phyloP scores from a whole-genome alignment of 2,888 invertebrate species.

The Chaetogeoica ovagalla region DNA sequence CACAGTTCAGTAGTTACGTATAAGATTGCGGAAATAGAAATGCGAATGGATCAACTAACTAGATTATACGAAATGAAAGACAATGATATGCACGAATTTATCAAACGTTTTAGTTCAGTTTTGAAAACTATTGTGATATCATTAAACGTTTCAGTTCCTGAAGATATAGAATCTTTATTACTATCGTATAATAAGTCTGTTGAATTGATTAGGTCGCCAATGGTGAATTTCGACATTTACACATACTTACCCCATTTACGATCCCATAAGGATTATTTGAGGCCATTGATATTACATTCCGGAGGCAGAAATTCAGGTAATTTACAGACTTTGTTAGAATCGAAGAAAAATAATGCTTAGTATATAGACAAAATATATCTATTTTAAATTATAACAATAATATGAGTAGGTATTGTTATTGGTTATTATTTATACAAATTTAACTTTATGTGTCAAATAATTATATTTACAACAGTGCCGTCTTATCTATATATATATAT shows the following conservation, averaged over 20 bases:
- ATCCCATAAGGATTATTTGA: constrained; percentile 5
- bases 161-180: constrained; percentile 25
- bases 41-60: constrained; percentile 35
- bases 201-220: constrained; percentile 27
- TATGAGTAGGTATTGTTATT: too few species aligned
- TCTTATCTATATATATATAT: too few species aligned
- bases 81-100: constrained; percentile 5
- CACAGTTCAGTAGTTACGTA: constrained; percentile 15
- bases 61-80: constrained; percentile 28
- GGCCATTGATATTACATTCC: constrained; percentile 36
- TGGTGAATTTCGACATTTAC: constrained; percentile 30
- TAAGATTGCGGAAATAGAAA: constrained; percentile 34
- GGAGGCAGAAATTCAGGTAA: constrained; percentile 47
- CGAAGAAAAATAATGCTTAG: background rate
- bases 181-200: constrained; percentile 22
- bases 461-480: too few species aligned
- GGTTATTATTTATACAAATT: too few species aligned
- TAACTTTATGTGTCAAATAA: too few species aligned
- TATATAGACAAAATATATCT: background rate
- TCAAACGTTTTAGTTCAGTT: constrained; percentile 7
- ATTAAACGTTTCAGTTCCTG: constrained; percentile 18
- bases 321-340: constrained; percentile 13
- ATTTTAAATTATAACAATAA: background rate
- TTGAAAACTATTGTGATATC: constrained; percentile 14
- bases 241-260: constrained; percentile 43